Percentiles rank a stretch among this genome's conserved stretches.
Conservation (phyloP, 2,888 invertebrate genomes). For the Zhengitettix transpicula region DNA sequence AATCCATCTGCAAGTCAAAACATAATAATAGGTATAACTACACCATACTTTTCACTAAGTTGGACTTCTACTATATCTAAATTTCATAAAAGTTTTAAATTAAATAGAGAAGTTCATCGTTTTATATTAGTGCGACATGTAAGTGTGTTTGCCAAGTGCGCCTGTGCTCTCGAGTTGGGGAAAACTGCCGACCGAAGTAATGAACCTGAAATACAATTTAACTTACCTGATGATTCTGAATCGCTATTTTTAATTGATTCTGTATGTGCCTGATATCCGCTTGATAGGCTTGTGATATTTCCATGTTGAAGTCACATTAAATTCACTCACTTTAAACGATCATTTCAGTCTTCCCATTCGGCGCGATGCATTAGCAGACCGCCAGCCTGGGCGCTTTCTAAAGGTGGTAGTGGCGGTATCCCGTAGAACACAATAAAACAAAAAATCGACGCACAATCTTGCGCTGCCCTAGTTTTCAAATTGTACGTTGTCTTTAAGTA, state of each 20-base stretch:
- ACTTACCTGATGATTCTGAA: conserved; percentile 44
- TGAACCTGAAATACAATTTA: not conserved
- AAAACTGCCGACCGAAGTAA: not conserved
- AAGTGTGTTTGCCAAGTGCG: conserved; percentile 4
- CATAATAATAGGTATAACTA: too few species aligned
- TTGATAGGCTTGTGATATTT: conserved; percentile 28
- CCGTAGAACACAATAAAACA: not conserved
- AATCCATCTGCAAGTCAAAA: too few species aligned
- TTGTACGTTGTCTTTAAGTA: not conserved
- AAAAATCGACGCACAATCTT: not conserved
- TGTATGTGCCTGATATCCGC: conserved; percentile 43
- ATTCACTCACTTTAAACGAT: not conserved
- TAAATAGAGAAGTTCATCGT: too few species aligned
- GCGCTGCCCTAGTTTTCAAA: not conserved
- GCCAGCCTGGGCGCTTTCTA: not conserved
- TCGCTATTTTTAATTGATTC: conserved; percentile 41
- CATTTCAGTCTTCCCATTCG: not conserved
- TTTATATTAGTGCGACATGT: not conserved
- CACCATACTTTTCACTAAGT: too few species aligned
- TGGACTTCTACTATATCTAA: too few species aligned
- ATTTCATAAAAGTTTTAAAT: too few species aligned
- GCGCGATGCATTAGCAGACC: not conserved
- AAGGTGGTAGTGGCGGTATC: not conserved
- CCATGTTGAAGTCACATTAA: not conserved
- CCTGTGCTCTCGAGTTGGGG: not conserved